Conservation (phyloP, 2,888 invertebrate genomes). For the Ceramica pisi region DNA sequence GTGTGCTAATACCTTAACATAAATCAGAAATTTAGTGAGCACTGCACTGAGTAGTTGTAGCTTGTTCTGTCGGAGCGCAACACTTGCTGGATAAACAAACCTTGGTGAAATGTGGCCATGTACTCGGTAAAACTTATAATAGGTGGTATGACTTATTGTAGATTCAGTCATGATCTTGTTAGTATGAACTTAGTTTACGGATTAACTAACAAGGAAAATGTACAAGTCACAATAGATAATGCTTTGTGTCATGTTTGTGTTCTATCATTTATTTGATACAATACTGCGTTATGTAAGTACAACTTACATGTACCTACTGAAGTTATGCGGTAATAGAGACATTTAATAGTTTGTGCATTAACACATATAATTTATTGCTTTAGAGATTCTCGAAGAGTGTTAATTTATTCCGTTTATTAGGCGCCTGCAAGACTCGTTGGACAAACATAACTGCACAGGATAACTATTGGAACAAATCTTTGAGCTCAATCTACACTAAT, state of each 20-base stretch:
- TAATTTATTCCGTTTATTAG: slow-evolving; percentile 58
- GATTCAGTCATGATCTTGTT: slow-evolving; percentile 41
- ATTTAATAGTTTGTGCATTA: slow-evolving; percentile 45
- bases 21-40: slow-evolving; percentile 70
- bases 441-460: slow-evolving; percentile 40
- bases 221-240: slow-evolving; percentile 34
- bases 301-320: slow-evolving; percentile 12
- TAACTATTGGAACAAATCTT: slow-evolving; percentile 42
- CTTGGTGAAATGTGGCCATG: slow-evolving; percentile 35
- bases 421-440: slow-evolving; percentile 25
- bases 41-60: slow-evolving; percentile 56
- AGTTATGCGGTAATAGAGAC: slow-evolving; percentile 55
- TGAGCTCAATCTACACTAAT: too few relatives aligned
- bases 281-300: slow-evolving; percentile 31
- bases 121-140: slow-evolving; percentile 47
- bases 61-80: slow-evolving; percentile 45
- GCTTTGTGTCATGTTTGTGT: slow-evolving; percentile 16
- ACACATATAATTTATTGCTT: slow-evolving; percentile 53
- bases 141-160: slow-evolving; percentile 42
- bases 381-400: slow-evolving; percentile 51
- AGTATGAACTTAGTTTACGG: slow-evolving; percentile 26
- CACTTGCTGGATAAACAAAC: slow-evolving; percentile 56
- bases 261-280: slow-evolving; percentile 43
- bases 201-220: slow-evolving; percentile 45
- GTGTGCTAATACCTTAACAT: slow-evolving; percentile 80